These are phyloP conservation scores for Sternotherus odoratus DNA, from an alignment of 2,797 vertebrate genomes.

Conservation along the genomic window DNA sequence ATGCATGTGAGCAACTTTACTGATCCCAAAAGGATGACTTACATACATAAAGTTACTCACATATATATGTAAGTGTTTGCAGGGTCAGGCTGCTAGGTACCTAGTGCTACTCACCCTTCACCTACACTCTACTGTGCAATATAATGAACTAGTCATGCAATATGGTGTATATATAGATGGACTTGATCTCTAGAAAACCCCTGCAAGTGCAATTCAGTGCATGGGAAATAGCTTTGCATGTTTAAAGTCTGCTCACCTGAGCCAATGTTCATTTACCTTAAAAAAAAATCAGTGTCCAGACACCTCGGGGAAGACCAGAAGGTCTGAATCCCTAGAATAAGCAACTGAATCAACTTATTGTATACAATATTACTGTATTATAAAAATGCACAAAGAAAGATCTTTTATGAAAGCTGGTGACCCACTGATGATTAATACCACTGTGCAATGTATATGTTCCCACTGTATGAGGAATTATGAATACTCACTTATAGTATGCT, in stretches of 20 bases:
- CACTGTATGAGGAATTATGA: neutral
- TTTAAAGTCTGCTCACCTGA: neutral
- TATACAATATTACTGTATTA: neutral
- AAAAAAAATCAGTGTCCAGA: neutral
- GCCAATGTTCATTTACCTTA: neutral
- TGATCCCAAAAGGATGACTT: neutral
- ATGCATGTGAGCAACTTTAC: neutral
- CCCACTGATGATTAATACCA: neutral
- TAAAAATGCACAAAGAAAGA: neutral
- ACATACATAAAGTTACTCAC: neutral
- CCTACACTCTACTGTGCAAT: neutral
- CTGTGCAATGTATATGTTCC: neutral
- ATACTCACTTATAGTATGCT: neutral
- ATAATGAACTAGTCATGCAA: fast-evolving
- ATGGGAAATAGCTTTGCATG: fast-evolving
- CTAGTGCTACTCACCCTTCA: neutral
- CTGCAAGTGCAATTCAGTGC: neutral
- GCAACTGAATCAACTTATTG: neutral
- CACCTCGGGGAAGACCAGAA: no score
- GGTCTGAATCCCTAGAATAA: neutral
- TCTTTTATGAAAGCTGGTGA: neutral
- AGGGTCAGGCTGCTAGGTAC: neutral
- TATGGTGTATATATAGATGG: neutral
- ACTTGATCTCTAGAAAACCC: neutral
- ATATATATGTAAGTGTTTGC: neutral